phyloP scores from a whole-genome alignment of 2,888 invertebrate species.

The Hofmannophila pseudospretella region DNA sequence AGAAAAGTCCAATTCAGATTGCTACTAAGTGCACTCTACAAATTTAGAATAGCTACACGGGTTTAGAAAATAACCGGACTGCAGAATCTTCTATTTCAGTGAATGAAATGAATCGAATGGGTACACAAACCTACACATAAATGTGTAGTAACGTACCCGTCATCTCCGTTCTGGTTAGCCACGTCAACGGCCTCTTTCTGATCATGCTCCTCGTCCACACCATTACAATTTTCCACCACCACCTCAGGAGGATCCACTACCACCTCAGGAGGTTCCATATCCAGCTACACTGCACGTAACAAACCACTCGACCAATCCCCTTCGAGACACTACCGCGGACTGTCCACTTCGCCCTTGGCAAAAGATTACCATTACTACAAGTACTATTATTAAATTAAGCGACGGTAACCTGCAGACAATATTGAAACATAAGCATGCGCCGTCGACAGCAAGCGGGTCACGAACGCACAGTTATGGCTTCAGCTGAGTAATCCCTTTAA shows the following conservation, averaged over 20 bases:
- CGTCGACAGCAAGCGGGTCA: slow-evolving; percentile 65
- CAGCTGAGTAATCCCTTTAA: slow-evolving; percentile 70
- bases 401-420: slow-evolving; percentile 63
- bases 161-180: slow-evolving; percentile 46
- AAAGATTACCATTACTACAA: slow-evolving; percentile 70
- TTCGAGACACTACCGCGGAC: slow-evolving; percentile 50
- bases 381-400: slow-evolving; percentile 75
- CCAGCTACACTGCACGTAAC: slow-evolving; percentile 35
- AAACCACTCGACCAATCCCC: slow-evolving; percentile 46
- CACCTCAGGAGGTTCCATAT: slow-evolving; percentile 58
- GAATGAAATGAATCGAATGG: too few relatives aligned
- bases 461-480: slow-evolving; percentile 71
- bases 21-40: not conserved
- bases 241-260: slow-evolving; percentile 64
- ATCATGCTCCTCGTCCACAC: slow-evolving; percentile 44
- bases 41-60: too few relatives aligned
- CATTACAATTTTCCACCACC: slow-evolving; percentile 62
- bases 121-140: too few relatives aligned
- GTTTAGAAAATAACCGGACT: too few relatives aligned
- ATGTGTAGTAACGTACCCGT: slow-evolving; percentile 42
- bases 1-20: slow-evolving; percentile 58
- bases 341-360: slow-evolving; percentile 68
- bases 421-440: slow-evolving; percentile 64
- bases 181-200: slow-evolving; percentile 29
- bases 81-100: too few relatives aligned